Evolutionary conservation across 2,888 invertebrate genomes (phyloP).

Genomic region (Pristionchus maxplancki): DNA sequence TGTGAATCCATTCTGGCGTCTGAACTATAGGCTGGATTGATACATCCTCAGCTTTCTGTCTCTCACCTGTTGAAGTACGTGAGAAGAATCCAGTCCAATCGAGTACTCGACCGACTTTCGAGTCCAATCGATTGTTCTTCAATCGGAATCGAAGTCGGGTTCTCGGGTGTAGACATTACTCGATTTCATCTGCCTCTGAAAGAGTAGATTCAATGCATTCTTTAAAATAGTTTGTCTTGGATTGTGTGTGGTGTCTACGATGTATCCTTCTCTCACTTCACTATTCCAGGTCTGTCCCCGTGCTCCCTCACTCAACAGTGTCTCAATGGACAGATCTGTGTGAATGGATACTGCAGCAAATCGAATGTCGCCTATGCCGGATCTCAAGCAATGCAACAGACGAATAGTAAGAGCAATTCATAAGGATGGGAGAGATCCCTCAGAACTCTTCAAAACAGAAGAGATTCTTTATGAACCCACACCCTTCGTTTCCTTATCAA

Average conservation of each 20-base stretch:
- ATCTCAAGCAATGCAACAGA: conserved; percentile 67
- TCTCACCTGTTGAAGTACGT: too few relatives aligned
- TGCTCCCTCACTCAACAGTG: conserved; percentile 76
- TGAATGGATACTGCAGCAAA: conserved; percentile 72
- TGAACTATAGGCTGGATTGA: too few relatives aligned
- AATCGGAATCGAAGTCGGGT: too few relatives aligned
- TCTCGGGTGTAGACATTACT: too few relatives aligned
- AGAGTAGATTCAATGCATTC: not conserved
- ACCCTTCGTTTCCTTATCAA: not conserved
- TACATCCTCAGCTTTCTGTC: too few relatives aligned
- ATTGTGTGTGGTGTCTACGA: not conserved
- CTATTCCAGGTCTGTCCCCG: conserved; percentile 60
- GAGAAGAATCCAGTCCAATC: too few relatives aligned
- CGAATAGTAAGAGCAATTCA: conserved; percentile 64
- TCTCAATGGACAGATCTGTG: conserved; percentile 76
- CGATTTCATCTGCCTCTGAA: too few relatives aligned
- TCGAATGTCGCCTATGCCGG: conserved; percentile 75
- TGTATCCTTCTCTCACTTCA: too few relatives aligned
- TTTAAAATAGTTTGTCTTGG: not conserved
- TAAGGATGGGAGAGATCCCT: not conserved
- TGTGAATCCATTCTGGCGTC: too few relatives aligned
- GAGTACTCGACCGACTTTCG: too few relatives aligned
- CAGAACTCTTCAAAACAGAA: not conserved
- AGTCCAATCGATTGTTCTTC: too few relatives aligned
- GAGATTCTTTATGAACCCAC: not conserved